Base-by-base conservation (phyloP, 1,140 invertebrate species). In the Magallana angulata region DNA sequence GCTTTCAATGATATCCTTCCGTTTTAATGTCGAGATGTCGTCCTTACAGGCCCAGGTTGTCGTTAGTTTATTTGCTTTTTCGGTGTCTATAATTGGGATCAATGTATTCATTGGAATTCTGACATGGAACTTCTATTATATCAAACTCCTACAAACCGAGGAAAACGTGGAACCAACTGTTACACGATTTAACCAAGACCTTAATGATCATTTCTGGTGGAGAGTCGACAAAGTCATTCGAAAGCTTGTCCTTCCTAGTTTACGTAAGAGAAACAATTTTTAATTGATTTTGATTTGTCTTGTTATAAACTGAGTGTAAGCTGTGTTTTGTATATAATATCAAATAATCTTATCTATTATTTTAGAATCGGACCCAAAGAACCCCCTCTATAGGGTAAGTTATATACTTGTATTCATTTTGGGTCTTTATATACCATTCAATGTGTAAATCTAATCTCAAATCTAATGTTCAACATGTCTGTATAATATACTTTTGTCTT, bases 21-120 rank as follows among this genome's bases (percentile, higher is more conserved):
- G 68, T 8, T 24, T 76, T 30, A 76, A 76, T 30, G 68, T 76
- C 11, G 68, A 76, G 4, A 76, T 76, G 68, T 76, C 68, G 8
- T 76, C 68, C 14, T 9, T 30, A 24, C 68, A 76, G 36, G 68
- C 68, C 8, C 68, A 76, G 14, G 14, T 76, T 30, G 18, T 76
- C 14, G 68, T 76, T 24, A 76, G 86, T 60, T 68, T 83, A 5
- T 87, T 68, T 58, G 82, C 86, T 9, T 30, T 87, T 2, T n/a
- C 48, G 16, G 16, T 83, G 81, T 48, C 86, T 12, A 87, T 87
- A 14, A 83, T 80, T 6, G 62, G 82, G 14, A 80, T 87, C n/a
- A 87, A 83, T n/a, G 48, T 87, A 12, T 87, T 87, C 68, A 87
- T 87, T 24, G 56, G 30, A 16, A 60, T 87, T 30, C 57, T 87